These are phyloP conservation scores for Megalonaias nervosa DNA, from an alignment of 1,140 invertebrate species.

Conservation along the genomic window DNA sequence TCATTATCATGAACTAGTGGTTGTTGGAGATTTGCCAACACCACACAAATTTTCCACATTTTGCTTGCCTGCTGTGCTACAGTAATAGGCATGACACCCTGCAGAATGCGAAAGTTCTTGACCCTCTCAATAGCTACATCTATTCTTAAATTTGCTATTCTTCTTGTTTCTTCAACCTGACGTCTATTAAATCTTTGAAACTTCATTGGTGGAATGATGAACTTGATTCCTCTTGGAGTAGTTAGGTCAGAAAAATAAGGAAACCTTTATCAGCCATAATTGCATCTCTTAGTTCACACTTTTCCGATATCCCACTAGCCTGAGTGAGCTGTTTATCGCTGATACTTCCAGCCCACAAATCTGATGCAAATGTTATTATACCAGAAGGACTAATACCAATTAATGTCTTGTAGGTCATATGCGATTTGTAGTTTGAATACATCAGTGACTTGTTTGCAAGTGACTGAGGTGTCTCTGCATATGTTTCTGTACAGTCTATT, in stretches of 20 bases:
- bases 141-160: too few relatives aligned
- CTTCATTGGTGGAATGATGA: too few relatives aligned
- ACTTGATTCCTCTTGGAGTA: too few relatives aligned
- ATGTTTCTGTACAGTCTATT: conserved; percentile 14
- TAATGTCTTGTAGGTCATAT: conserved; percentile 7
- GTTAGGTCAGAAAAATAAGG: too few relatives aligned
- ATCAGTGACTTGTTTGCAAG: neutral
- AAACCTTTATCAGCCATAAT: too few relatives aligned
- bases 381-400: conserved; percentile 3
- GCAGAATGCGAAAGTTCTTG: neutral
- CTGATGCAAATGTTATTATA: conserved; percentile 1
- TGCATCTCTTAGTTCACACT: too few relatives aligned
- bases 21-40: neutral
- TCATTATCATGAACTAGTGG: too few relatives aligned
- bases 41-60: neutral
- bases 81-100: too few relatives aligned
- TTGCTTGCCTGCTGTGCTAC: neutral
- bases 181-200: too few relatives aligned
- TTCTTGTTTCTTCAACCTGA: too few relatives aligned
- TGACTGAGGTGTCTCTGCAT: conserved; percentile 3
- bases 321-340: neutral
- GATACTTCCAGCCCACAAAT: conserved; percentile 1
- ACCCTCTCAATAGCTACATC: too few relatives aligned
- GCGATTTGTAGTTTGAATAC: neutral
- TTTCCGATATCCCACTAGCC: too few relatives aligned